Evolutionary conservation across 2,113 vertebrate species (phyloP), one percentile per base, ranked within the genome.

Genomic region (Zingel zingel): DNA sequence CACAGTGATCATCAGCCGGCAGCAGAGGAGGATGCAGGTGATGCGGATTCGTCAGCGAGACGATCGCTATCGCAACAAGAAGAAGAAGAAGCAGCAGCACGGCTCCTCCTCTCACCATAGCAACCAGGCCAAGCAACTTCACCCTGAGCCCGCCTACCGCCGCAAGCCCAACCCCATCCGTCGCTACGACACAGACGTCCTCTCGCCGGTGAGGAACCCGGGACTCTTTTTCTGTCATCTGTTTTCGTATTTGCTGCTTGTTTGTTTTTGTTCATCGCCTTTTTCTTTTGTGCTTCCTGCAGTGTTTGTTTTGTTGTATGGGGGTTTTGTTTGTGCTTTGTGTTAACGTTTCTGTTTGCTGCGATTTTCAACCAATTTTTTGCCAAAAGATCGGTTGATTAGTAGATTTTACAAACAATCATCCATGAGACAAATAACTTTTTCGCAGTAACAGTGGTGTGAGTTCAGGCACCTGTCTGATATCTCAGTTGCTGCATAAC

Each of bases 11-110:
- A 98, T 99, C 92, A 99, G 98, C 91, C 96, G 98, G 57, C 98
- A 99, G 93, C 97, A 97, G 80, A 93, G 97, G 33, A 95, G 98
- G 0, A 97, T 99, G 73, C 98, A 99, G 79, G 94, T 99, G 83
- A 98, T 99, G 97, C 91, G 98, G 56, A 99, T 99, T 86, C 97
- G 98, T 50, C 98, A 99, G 87, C 95, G 97, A 64, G 98, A 99
- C 58, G 97, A 98, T 69, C 96, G 96, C 62, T 96, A 98, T 79
- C 96, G 96, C 79, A 96, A 95, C 89, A 96, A 96, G 92, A 98
- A 97, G 93, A 95, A 97, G 90, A 95, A 97, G 91, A 95, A 96
- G 87, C 96, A 96, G 77, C 91, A 91, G 53, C 91, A 87, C 12
- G 83, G 85, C 53, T 77, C 83, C 51, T 74, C 84, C 51, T 62